Conservation (phyloP, 2,797 vertebrate genomes). For the Amblyopsis hoosieri region DNA sequence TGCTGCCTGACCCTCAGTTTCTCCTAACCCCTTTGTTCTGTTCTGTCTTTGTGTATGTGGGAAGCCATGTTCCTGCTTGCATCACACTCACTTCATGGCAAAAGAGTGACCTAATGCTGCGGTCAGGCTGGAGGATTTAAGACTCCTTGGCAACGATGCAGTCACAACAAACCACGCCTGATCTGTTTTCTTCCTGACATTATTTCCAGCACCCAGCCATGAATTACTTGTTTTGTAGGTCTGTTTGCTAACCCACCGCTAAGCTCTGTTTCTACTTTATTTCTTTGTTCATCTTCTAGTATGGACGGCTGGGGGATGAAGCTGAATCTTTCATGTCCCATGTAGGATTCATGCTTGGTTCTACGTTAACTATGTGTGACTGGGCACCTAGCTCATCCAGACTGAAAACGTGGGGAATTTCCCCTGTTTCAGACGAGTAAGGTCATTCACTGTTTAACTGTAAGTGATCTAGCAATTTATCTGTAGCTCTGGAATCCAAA, state of each 20-base stretch:
- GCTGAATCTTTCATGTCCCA: constrained; percentile 48
- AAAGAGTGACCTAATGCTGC: constrained; percentile 34
- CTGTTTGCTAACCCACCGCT: constrained; percentile 16
- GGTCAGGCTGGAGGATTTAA: constrained; percentile 44
- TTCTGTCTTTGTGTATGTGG: neutral
- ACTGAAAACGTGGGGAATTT: constrained; percentile 43
- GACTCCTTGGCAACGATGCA: constrained; percentile 24
- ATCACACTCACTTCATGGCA: constrained; percentile 2
- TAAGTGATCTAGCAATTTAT: constrained; percentile 1
- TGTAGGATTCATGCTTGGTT: constrained; percentile 44
- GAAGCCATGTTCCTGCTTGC: constrained; percentile 7
- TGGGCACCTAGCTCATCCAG: constrained; percentile 54
- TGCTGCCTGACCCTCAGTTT: neutral
- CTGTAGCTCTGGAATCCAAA: neutral
- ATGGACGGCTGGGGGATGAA: constrained; percentile 9
- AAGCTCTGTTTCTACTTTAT: constrained; percentile 15
- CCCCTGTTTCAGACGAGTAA: constrained; percentile 20
- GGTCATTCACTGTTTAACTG: constrained; percentile 18
- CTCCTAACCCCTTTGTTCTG: neutral
- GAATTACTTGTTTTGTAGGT: neutral
- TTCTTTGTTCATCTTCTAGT: constrained; percentile 7
- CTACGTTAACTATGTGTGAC: constrained; percentile 44
- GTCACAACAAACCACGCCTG: constrained; percentile 43
- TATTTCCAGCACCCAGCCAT: constrained; percentile 1
- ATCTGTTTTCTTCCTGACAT: constrained; percentile 32